Evolutionary conservation across 2,888 invertebrate genomes (phyloP).

Genomic region (Drosophila limbata): DNA sequence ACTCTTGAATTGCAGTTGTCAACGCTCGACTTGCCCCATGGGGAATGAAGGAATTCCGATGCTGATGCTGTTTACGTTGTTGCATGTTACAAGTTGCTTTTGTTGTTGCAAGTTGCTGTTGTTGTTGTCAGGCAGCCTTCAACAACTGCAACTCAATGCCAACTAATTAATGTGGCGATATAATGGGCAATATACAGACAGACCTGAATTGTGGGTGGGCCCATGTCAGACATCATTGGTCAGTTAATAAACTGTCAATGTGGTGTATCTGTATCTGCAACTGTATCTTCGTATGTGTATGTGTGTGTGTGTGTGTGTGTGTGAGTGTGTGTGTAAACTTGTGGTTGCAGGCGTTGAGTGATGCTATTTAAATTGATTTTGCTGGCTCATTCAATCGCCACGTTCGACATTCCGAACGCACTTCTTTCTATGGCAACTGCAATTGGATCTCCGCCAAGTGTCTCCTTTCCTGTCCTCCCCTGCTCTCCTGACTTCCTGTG

Average conservation of each 20-base stretch:
- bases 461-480: background rate
- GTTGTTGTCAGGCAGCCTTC: slow-evolving; percentile 35
- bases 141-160: slow-evolving; percentile 66
- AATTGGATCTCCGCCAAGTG: slow-evolving; percentile 20
- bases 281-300: background rate
- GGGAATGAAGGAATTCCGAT: slow-evolving; percentile 50
- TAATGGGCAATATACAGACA: slow-evolving; percentile 61
- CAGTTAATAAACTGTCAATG: slow-evolving; percentile 78
- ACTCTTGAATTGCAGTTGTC: slow-evolving; percentile 22
- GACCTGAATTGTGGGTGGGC: slow-evolving; percentile 61
- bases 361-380: slow-evolving; percentile 79
- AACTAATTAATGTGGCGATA: slow-evolving; percentile 75
- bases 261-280: slow-evolving; percentile 17
- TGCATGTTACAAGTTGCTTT: slow-evolving; percentile 20
- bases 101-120: slow-evolving; percentile 17
- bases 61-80: slow-evolving; percentile 33
- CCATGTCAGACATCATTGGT: slow-evolving; percentile 51
- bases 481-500: background rate
- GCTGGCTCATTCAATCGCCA: slow-evolving; percentile 55
- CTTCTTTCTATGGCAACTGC: slow-evolving; percentile 39
- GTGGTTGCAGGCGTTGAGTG: slow-evolving; percentile 76
- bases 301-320: slow-evolving; percentile 1
- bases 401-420: slow-evolving; percentile 29
- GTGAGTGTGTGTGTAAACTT: slow-evolving; percentile 34
- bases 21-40: slow-evolving; percentile 31